These are phyloP conservation scores for Mus spicilegus DNA, from an alignment of 2,113 vertebrate species.

Conservation along the genomic window DNA sequence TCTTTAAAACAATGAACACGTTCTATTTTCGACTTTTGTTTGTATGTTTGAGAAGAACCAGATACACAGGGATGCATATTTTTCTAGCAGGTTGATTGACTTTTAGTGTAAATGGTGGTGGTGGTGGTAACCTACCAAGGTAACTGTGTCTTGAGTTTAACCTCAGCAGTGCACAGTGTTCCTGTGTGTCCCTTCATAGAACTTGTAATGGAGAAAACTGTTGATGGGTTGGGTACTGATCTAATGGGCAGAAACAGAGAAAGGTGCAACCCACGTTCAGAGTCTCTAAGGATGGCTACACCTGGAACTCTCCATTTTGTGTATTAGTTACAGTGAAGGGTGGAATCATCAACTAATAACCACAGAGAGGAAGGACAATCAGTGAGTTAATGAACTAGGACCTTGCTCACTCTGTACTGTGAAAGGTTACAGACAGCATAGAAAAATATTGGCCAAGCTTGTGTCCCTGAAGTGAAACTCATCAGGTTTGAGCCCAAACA, in stretches of 20 bases:
- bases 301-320: not conserved
- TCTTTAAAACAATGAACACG: constrained; percentile 1
- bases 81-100: not conserved
- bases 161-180: not conserved
- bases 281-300: not conserved
- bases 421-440: constrained; percentile 46
- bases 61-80: not conserved
- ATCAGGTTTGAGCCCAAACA: not conserved
- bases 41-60: not conserved
- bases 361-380: not conserved
- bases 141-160: not conserved
- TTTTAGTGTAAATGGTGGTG: not conserved
- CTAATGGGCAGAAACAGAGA: not conserved
- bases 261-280: not conserved
- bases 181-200: not conserved
- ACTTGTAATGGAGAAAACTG: not conserved
- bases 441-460: constrained; percentile 16
- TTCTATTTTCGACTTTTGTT: not conserved
- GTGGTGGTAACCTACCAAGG: not conserved
- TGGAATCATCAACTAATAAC: constrained; percentile 8
- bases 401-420: constrained; percentile 16
- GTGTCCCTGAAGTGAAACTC: constrained; percentile 14
- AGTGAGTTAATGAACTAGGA: constrained; percentile 55
- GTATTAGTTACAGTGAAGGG: not conserved
- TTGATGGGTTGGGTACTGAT: not conserved